phyloP scores from a whole-genome alignment of 2,888 invertebrate species.

The Chrysolina americana region DNA sequence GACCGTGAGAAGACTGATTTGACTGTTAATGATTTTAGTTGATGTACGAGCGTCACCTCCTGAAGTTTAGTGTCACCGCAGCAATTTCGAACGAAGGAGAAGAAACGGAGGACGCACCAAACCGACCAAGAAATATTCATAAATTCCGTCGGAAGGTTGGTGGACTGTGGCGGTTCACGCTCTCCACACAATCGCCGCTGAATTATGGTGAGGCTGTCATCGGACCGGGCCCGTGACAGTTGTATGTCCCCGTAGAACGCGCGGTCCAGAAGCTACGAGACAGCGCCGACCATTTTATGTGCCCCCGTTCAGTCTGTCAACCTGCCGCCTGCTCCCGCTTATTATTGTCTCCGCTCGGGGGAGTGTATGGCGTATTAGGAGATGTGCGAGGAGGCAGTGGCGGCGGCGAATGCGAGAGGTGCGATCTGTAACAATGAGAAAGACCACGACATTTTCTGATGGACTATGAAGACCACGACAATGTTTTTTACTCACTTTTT shows the following conservation, averaged over 20 bases:
- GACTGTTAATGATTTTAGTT: too few species aligned
- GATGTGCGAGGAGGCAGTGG: slow-evolving; percentile 7
- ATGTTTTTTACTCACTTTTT: too few species aligned
- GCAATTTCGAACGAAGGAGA: background rate
- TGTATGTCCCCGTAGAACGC: slow-evolving; percentile 54
- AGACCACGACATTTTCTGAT: too few species aligned
- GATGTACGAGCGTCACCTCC: too few species aligned
- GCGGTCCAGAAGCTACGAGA: slow-evolving; percentile 57
- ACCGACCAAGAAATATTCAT: slow-evolving; percentile 55
- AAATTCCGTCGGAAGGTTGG: slow-evolving; percentile 55
- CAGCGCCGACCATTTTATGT: slow-evolving; percentile 59
- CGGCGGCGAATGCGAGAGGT: background rate
- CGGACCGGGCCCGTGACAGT: slow-evolving; percentile 56
- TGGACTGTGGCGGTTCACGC: slow-evolving; percentile 54
- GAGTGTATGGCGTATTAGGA: slow-evolving; percentile 8
- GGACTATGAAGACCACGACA: too few species aligned
- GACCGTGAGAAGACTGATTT: too few species aligned
- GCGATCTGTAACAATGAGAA: too few species aligned
- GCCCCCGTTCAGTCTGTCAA: slow-evolving; percentile 57
- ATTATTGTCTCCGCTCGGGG: slow-evolving; percentile 18
- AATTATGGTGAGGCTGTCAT: slow-evolving; percentile 53
- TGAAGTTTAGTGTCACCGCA: background rate
- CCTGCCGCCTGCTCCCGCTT: slow-evolving; percentile 53
- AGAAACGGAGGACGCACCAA: background rate
- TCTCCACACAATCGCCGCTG: slow-evolving; percentile 52